Base-by-base conservation (phyloP, 2,797 vertebrate species). In the Synanceia verrucosa region DNA sequence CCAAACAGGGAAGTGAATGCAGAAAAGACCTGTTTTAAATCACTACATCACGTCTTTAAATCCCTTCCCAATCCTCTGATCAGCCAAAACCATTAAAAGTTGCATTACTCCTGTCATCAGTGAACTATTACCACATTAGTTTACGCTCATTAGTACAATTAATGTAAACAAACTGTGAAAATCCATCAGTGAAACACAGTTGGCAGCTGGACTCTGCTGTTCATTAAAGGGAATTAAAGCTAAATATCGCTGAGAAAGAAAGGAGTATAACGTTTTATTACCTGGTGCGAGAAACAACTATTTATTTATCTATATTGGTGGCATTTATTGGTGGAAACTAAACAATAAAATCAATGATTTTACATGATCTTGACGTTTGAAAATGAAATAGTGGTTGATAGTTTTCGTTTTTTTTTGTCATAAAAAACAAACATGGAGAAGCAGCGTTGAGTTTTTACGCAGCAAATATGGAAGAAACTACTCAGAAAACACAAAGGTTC, bases 91-190 rank as follows among this genome's bases (percentile, higher is more conserved):
- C 18, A 47, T 69, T 72, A 73, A 64, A 62, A 59, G 31, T 18
- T 8, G 56, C 47, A 10, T 9, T 55, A 33, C 67, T 36, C 67
- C 47, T 43, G 51, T 34, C 33, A 79, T 9, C 52, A 51, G 33
- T 29, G 21, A 76, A 75, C 44, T 58, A 73, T 71, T 68, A 73
- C 23, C 37, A 55, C 24, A 14, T 47, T 74, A 34, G 46, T 61
- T 50, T 29, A 9, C 29, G 23, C 50, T 51, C 73, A 76, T 80
- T 76, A 62, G 55, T 59, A 21, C 73, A 86, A 81, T 81, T 62
- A 67, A 34, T 70, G 57, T 66, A 65, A 69, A 70, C 52, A 69
- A 70, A 69, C 61, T 47, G 59, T 34, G 43, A 46, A 18, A 19
- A 59, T n/a, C 36, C 56, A 24, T 59, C 47, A 23, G 57, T 56